phyloP scores from a whole-genome alignment of 2,113 vertebrate species.

The Prietella phreatophila region DNA sequence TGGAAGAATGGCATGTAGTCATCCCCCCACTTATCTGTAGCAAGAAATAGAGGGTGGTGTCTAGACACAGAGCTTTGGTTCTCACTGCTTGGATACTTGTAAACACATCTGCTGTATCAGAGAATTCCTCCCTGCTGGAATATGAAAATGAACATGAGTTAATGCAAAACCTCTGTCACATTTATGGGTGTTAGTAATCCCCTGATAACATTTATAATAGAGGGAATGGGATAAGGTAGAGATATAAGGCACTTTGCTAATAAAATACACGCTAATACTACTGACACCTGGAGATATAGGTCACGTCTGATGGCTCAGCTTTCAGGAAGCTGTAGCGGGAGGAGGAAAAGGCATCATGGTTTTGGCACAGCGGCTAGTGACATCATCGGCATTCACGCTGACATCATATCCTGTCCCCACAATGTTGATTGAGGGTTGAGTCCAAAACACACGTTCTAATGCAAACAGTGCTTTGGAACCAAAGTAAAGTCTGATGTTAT shows the following conservation, averaged over 20 bases:
- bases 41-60: constrained; percentile 12
- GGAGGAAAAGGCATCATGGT: constrained; percentile 33
- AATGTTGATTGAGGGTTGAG: not conserved
- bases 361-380: constrained; percentile 30
- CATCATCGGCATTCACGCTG: constrained; percentile 27
- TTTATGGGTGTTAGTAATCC: constrained; percentile 36
- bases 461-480: not conserved
- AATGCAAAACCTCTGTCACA: constrained; percentile 35
- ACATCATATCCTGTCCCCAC: constrained; percentile 11
- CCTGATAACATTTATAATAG: constrained; percentile 35
- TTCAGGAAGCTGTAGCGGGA: constrained; percentile 30
- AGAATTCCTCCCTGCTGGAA: constrained; percentile 41
- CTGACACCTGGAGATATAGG: not conserved
- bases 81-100: constrained; percentile 22
- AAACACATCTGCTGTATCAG: constrained; percentile 44
- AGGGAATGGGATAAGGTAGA: constrained; percentile 20
- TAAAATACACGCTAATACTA: not conserved
- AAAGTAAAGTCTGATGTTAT: not conserved
- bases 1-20: constrained; percentile 31
- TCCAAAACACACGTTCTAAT: not conserved
- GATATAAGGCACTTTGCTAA: not conserved
- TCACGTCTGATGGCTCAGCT: constrained; percentile 3
- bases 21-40: constrained; percentile 18
- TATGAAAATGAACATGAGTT: constrained; percentile 35
- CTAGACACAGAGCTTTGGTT: constrained; percentile 1